Evolutionary conservation across 2,113 vertebrate species (phyloP), one percentile per base, ranked within the genome.

Genomic region (Anolis sagrei): DNA sequence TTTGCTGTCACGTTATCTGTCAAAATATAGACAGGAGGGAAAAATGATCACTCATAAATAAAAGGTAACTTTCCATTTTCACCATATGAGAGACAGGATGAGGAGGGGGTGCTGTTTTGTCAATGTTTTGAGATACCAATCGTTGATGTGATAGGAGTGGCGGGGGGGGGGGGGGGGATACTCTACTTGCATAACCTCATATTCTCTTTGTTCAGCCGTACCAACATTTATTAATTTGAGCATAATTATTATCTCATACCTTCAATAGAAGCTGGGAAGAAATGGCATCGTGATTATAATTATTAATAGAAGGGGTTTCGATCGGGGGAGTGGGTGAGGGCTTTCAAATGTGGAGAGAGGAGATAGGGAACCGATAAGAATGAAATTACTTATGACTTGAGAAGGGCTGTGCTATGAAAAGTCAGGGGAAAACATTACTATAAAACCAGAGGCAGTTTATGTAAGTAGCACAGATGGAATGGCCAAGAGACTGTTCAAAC

Each of bases 31-130:
- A 95, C 89, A 94, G 80, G 82, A 39, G 70, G 69, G 11, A 89
- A 94, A 93, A 93, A 95, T 91, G 93, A 93, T 95, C 92, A 88
- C 83, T 92, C 91, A 89, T 94, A 94, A 94, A 94, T 95, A 94
- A 94, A 94, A 93, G 81, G 54, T 91, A 95, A 93, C 81, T 95
- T 93, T 93, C 68, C 19, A 68, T 82, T 91, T 93, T 93, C 94
- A 14, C 79, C 48, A 68, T 90, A 89, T 91, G 78, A 81, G 91
- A 88, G 54, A 87, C 61, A 27, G 10, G 32, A 49, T 11, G 68
- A 64, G 54, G 70, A 72, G 79, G 82, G 89, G 92, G 91, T 48
- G 88, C 87, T 76, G 88, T 92, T 90, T 62, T 93, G 70, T 81
- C 85, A 62, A 88, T 90, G 78, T 89, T 93, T 91, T 92, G 68